These are phyloP conservation scores for Brachionus rubens DNA, from an alignment of 1,140 invertebrate species.

Conservation along the genomic window DNA sequence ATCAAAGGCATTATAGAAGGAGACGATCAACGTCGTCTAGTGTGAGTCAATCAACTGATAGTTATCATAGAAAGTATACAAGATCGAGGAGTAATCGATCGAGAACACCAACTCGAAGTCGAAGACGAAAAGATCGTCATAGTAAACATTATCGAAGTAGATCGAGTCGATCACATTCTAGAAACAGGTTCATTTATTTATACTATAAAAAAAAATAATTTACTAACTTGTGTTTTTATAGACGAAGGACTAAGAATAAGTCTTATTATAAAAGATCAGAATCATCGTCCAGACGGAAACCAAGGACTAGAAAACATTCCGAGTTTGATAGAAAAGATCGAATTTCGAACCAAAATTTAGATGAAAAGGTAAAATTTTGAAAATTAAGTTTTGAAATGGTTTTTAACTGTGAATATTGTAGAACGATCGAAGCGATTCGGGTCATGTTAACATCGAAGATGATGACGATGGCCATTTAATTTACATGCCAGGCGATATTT, in stretches of 20 bases:
- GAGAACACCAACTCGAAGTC: neutral
- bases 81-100: slow-evolving; percentile 18
- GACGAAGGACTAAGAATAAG: slow-evolving; percentile 3
- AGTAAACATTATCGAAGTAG: neutral
- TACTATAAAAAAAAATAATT: neutral
- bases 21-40: neutral
- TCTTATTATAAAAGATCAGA: neutral
- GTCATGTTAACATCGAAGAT: slow-evolving; percentile 63
- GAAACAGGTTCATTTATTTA: neutral
- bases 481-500: slow-evolving; percentile 89
- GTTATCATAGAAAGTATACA: slow-evolving; percentile 3
- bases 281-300: neutral
- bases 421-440: slow-evolving; percentile 22
- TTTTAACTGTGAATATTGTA: neutral
- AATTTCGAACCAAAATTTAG: neutral
- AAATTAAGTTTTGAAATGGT: neutral
- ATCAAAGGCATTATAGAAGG: neutral
- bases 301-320: neutral
- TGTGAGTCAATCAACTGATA: neutral
- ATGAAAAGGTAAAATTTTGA: neutral
- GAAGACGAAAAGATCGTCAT: slow-evolving; percentile 13
- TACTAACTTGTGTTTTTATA: neutral
- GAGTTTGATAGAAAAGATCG: neutral
- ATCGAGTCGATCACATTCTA: neutral
- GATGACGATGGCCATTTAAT: slow-evolving; percentile 99